Percentiles rank a stretch among this genome's conserved stretches.
These are phyloP conservation scores for Labeo catla DNA, from an alignment of 2,113 vertebrate genomes.

Conservation along the genomic window DNA sequence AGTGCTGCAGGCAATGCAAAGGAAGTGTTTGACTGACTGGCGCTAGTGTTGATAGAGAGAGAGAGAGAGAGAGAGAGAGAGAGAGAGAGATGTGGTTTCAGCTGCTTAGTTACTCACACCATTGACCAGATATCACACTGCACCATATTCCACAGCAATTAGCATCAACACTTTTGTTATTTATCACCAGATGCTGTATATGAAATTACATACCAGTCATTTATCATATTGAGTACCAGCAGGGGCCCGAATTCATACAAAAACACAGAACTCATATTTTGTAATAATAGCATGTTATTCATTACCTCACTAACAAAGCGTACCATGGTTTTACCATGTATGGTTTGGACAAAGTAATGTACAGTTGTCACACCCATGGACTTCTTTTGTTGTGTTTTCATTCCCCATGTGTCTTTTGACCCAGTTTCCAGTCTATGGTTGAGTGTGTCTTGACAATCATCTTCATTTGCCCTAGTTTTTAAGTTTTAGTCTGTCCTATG, in stretches of 20 bases:
- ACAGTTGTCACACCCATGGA: too few species aligned
- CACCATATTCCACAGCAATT: conserved; percentile 29
- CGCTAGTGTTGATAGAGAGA: background rate
- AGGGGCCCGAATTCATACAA: background rate
- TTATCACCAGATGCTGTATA: conserved; percentile 21
- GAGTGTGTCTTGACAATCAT: too few species aligned
- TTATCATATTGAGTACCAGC: conserved; percentile 6
- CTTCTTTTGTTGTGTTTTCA: too few species aligned
- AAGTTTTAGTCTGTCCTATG: too few species aligned
- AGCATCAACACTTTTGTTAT: conserved; percentile 1
- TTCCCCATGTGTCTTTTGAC: too few species aligned
- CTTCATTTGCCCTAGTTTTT: too few species aligned
- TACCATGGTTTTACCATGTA: background rate
- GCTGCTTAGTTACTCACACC: background rate
- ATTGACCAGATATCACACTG: conserved; percentile 29
- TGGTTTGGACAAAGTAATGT: background rate
- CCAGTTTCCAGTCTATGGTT: too few species aligned
- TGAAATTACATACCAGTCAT: background rate
- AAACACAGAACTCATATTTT: conserved; percentile 11
- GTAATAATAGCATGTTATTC: background rate
- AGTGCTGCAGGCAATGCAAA: background rate
- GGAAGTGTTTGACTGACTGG: background rate
- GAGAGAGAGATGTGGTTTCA: background rate
- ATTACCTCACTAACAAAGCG: background rate
- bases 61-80: background rate